Evolutionary conservation across 2,797 vertebrate genomes (phyloP).

Genomic region (Rallus crepitans): DNA sequence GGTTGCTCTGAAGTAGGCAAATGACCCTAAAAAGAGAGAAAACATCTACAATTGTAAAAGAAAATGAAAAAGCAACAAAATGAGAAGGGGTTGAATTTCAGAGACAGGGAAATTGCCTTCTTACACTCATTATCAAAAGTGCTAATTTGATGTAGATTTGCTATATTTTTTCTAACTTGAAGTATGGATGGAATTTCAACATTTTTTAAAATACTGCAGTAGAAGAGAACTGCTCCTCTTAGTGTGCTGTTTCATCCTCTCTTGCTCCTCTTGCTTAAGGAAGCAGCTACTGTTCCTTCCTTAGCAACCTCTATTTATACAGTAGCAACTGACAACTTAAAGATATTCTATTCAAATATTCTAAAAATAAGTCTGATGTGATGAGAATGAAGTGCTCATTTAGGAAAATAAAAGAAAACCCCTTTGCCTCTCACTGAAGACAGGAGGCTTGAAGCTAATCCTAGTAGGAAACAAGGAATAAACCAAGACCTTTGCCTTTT

Average conservation of each 20-base stretch:
- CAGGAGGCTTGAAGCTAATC: neutral
- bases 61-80: neutral
- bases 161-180: neutral
- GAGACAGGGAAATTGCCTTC: neutral
- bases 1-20: neutral
- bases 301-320: conserved; percentile 55
- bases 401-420: neutral
- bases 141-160: neutral
- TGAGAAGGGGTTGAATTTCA: neutral
- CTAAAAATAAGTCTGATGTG: conserved; percentile 53
- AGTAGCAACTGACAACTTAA: conserved; percentile 18
- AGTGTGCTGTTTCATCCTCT: neutral
- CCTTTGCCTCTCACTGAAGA: neutral
- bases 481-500: neutral
- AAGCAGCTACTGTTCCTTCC: conserved; percentile 38
- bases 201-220: neutral
- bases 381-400: conserved; percentile 13
- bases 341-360: conserved; percentile 30
- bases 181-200: neutral
- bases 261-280: conserved; percentile 17
- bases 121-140: neutral
- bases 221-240: conserved; percentile 17
- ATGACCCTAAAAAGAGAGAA: neutral
- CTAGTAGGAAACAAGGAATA: neutral
- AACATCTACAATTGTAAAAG: neutral